Conservation (phyloP, 2,797 vertebrate genomes). For the Scolopax bukidnonensis region DNA sequence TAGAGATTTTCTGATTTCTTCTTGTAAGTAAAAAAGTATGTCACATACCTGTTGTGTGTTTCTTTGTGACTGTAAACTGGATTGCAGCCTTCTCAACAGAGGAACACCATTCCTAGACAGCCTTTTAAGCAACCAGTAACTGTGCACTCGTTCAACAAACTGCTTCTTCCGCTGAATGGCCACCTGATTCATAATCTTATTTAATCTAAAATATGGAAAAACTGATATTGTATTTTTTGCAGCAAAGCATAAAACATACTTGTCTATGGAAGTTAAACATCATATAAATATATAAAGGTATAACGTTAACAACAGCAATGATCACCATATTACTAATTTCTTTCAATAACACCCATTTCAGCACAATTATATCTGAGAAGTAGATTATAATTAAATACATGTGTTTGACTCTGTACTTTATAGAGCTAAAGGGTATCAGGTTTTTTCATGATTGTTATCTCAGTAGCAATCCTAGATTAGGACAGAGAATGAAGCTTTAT, state of each 20-base stretch:
- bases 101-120: conserved; percentile 94
- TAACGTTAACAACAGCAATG: background rate
- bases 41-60: conserved; percentile 87
- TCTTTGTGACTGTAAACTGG: conserved; percentile 90
- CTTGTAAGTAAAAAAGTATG: background rate
- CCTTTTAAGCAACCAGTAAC: conserved; percentile 96
- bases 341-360: background rate
- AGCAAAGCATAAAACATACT: background rate
- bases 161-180: conserved; percentile 95
- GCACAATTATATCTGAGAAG: background rate
- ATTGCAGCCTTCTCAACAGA: conserved; percentile 92
- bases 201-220: conserved; percentile 85
- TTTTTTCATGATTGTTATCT: background rate
- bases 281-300: background rate
- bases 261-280: conserved; percentile 9
- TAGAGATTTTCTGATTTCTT: background rate
- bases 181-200: conserved; percentile 95
- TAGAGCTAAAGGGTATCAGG: background rate
- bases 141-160: conserved; percentile 93
- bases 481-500: background rate
- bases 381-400: background rate
- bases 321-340: background rate
- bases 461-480: background rate
- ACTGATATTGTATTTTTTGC: conserved; percentile 64
- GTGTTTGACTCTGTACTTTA: background rate